Evolutionary conservation across 2,888 invertebrate species (phyloP).

Genomic region (Acanthoscelides obtectus): DNA sequence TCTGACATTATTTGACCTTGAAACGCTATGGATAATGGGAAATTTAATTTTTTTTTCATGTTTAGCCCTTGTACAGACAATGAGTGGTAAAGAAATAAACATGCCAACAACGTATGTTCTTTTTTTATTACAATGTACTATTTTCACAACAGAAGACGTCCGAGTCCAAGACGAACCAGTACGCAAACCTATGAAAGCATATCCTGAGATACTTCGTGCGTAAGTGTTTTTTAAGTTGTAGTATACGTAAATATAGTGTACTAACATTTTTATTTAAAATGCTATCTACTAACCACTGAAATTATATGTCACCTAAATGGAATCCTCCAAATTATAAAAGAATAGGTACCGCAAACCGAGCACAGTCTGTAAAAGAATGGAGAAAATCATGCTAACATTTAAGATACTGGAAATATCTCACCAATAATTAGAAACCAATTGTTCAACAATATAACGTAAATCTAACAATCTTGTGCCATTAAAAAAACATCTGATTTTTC

Average conservation of each 20-base stretch:
- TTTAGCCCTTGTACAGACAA: not conserved
- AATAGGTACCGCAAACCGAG: constrained; percentile 18
- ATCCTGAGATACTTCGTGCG: constrained; percentile 4
- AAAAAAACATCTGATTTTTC: no score
- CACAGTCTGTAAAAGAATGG: not conserved
- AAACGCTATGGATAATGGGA: not conserved
- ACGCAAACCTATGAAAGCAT: not conserved
- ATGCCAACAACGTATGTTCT: not conserved
- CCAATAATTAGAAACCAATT: no score
- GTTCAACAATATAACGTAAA: no score
- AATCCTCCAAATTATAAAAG: constrained; percentile 8
- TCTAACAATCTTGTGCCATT: no score
- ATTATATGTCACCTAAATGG: constrained; percentile 7
- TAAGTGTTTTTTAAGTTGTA: constrained; percentile 36
- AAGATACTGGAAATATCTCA: no score
- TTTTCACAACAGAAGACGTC: not conserved
- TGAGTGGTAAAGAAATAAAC: not conserved
- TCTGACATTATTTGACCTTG: not conserved
- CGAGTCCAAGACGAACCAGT: not conserved
- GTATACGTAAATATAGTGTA: constrained; percentile 32
- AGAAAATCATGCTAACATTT: not conserved
- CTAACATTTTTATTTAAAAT: constrained; percentile 24
- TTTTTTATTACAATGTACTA: no score
- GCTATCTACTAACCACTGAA: constrained; percentile 22
- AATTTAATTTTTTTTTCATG: not conserved